Evolutionary conservation across 1,140 invertebrate species (phyloP), one percentile per base, ranked within the genome.

Genomic region (Brachionus rotundiformis): DNA sequence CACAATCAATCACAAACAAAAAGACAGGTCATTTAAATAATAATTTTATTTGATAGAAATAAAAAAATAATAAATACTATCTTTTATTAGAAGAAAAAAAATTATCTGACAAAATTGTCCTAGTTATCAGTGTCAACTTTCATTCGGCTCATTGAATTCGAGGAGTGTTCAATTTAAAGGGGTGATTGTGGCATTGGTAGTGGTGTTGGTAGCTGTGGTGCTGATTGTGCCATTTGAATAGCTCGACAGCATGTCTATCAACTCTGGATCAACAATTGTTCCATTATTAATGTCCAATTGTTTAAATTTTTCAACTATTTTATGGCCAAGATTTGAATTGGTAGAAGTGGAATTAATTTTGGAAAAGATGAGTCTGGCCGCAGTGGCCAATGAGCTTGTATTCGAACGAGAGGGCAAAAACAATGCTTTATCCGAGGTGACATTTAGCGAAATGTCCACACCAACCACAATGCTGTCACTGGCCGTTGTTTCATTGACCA

Each of bases 61-160:
- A 54, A 54, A 54, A 23, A 54, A 54, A 19, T 54, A 54, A 54
- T 54, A 54, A 54, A 54, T 54, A 54, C 16, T 19, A 19, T 23
- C 19, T 19, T 19, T 54, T 19, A 19, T 49, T 16, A 19, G 23
- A 54, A n/a, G n/a, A 19, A 19, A 16, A 19, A 54, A 54, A 54
- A 54, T 54, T 54, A 54, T 54, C 47, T 54, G 47, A 54, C 47
- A 54, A 54, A 0, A 54, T 54, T 54, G 47, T 54, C 47, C 47
- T 54, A 54, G 8, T 23, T 54, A 8, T 19, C 23, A 7, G 47
- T 54, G 47, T 54, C 47, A 54, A 54, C 47, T 54, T 25, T 54
- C n/a, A 54, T 54, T 19, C 47, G 47, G 47, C 47, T 54, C n/a
- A 54, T 16, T 54, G 47, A 54, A 54, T 54, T 54, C 19, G n/a